A percentile compares a stretch with the other conserved stretches of the same genome.
Evolutionary conservation across 1,140 invertebrate species (phyloP).

Genomic region (Goniozus legneri): DNA sequence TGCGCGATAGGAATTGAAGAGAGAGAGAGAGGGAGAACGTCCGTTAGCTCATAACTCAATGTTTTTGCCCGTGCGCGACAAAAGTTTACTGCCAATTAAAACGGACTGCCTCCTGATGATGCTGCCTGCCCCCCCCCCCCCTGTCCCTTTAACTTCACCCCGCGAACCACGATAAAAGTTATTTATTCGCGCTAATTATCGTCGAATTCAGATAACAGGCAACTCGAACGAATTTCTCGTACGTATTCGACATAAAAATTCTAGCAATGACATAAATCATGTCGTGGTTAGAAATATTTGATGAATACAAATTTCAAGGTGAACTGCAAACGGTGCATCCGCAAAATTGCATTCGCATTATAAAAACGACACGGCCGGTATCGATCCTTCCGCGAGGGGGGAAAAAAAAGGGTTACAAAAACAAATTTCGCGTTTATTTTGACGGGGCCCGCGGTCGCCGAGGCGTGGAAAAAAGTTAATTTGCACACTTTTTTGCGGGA

Average conservation of each 20-base stretch:
- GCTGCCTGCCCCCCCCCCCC: neutral
- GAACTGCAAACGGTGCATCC: too few relatives aligned
- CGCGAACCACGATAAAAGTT: neutral
- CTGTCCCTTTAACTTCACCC: neutral
- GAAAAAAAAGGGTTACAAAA: too few relatives aligned
- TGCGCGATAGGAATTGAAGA: slow-evolving; percentile 8
- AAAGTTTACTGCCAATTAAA: slow-evolving; percentile 33
- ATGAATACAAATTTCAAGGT: neutral
- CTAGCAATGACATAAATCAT: neutral
- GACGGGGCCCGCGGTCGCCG: too few relatives aligned
- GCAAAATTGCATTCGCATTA: too few relatives aligned
- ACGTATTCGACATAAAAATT: neutral
- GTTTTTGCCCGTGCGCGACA: slow-evolving; percentile 25
- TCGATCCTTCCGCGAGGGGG: too few relatives aligned
- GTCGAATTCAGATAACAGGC: neutral
- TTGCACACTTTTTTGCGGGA: neutral
- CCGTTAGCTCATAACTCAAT: slow-evolving; percentile 19
- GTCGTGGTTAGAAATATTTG: neutral
- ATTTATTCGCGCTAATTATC: neutral
- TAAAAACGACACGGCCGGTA: too few relatives aligned
- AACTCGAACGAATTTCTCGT: too few relatives aligned
- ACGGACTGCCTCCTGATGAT: slow-evolving; percentile 2
- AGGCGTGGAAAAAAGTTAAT: neutral
- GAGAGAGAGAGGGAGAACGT: neutral
- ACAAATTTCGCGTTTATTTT: too few relatives aligned